phyloP scores from a whole-genome alignment of 2,888 invertebrate species.

The Pogonocherus hispidulus region DNA sequence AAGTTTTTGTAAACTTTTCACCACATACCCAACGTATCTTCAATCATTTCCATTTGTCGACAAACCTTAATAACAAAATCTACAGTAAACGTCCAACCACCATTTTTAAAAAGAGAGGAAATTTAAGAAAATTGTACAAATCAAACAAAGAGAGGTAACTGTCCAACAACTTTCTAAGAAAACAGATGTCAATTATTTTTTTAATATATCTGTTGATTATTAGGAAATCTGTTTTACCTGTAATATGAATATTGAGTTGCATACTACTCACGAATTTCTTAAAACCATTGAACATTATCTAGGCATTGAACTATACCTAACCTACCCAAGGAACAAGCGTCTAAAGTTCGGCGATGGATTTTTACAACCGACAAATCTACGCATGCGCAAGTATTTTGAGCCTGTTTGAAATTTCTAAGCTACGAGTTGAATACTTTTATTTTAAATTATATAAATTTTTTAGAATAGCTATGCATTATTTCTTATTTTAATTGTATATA shows the following conservation, averaged over 20 bases:
- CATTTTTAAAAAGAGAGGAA: conserved; percentile 61
- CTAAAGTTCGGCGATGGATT: too few species aligned
- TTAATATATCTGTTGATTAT: not conserved
- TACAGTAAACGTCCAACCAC: conserved; percentile 56
- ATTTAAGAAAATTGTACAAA: conserved; percentile 27
- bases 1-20: conserved; percentile 24
- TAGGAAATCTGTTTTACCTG: conserved; percentile 2
- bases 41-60: conserved; percentile 12
- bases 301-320: too few species aligned
- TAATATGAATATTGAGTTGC: conserved; percentile 7
- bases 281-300: too few species aligned
- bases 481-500: too few species aligned
- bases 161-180: conserved; percentile 27
- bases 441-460: too few species aligned
- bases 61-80: conserved; percentile 42
- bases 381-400: too few species aligned
- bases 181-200: conserved; percentile 24
- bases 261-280: too few species aligned
- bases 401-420: too few species aligned
- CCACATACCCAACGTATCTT: conserved; percentile 26
- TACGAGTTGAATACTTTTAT: too few species aligned
- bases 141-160: conserved; percentile 19
- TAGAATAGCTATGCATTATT: too few species aligned
- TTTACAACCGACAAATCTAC: too few species aligned
- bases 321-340: too few species aligned